Evolutionary conservation across 2,888 invertebrate species (phyloP).

Genomic region (Cephus pygmeus): DNA sequence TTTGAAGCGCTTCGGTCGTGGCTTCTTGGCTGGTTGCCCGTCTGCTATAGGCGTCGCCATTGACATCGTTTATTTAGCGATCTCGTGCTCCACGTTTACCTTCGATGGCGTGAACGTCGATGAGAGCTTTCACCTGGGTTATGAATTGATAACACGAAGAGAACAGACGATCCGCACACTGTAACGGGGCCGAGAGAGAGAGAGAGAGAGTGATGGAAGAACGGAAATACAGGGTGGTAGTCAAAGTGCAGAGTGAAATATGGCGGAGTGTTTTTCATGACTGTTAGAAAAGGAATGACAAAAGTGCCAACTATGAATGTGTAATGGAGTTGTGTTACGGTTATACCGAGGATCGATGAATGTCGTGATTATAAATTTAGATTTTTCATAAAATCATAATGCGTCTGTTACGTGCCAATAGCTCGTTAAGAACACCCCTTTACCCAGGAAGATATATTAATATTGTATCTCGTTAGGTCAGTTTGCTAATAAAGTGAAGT

Average conservation of each 20-base stretch:
- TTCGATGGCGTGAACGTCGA: neutral
- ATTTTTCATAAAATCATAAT: neutral
- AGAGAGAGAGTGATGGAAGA: neutral
- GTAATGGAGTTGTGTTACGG: neutral
- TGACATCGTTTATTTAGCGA: neutral
- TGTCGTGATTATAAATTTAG: neutral
- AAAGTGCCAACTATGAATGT: neutral
- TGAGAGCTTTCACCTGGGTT: neutral
- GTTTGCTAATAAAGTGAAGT: neutral
- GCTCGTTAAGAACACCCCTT: neutral
- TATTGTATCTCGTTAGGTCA: neutral
- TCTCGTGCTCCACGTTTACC: neutral
- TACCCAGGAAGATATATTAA: neutral
- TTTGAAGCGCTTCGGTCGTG: neutral
- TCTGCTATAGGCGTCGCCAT: neutral
- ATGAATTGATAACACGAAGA: conserved; percentile 2
- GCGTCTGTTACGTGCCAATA: neutral
- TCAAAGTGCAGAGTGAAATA: neutral
- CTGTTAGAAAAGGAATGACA: neutral
- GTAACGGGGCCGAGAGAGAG: neutral
- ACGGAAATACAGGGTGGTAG: neutral
- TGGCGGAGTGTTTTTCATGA: neutral
- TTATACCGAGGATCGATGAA: neutral
- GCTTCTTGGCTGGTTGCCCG: neutral
- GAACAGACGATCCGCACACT: neutral